Conservation (phyloP, 2,113 vertebrate species). For the Recurvirostra avosetta region DNA sequence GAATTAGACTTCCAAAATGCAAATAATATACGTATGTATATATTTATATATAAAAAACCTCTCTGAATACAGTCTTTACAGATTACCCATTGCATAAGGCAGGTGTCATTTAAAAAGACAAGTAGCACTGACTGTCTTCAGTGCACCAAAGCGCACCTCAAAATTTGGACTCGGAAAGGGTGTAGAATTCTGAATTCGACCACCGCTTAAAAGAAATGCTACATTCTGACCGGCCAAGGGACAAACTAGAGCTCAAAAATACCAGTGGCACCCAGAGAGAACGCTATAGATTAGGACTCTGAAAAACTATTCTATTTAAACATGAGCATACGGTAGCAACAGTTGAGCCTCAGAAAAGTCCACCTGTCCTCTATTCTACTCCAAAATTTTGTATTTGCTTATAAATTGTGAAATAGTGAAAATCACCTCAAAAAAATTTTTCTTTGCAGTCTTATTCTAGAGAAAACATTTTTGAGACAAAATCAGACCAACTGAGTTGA, state of each 20-base stretch:
- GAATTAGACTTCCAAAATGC: slow-evolving; percentile 75
- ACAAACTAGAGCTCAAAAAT: slow-evolving; percentile 23
- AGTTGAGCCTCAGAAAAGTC: slow-evolving; percentile 47
- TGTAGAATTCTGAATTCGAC: not conserved
- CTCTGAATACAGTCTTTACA: slow-evolving; percentile 61
- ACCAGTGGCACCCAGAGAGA: slow-evolving; percentile 47
- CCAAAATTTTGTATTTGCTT: slow-evolving; percentile 46
- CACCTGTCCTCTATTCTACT: slow-evolving; percentile 55
- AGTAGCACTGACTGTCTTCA: slow-evolving; percentile 56
- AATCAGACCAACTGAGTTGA: slow-evolving; percentile 46
- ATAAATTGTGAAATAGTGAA: slow-evolving; percentile 36
- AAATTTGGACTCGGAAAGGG: slow-evolving; percentile 24
- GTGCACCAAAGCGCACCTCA: not conserved
- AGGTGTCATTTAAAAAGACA: slow-evolving; percentile 72
- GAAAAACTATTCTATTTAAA: slow-evolving; percentile 47
- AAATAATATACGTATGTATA: slow-evolving; percentile 64
- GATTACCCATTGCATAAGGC: slow-evolving; percentile 68
- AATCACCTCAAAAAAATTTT: slow-evolving; percentile 14
- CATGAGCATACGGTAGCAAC: slow-evolving; percentile 6
- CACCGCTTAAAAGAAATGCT: not conserved
- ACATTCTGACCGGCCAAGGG: slow-evolving; percentile 38
- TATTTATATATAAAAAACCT: slow-evolving; percentile 64
- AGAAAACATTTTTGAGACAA: slow-evolving; percentile 51
- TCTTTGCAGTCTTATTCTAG: slow-evolving; percentile 24
- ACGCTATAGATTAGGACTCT: slow-evolving; percentile 28